Conservation (phyloP, 2,888 invertebrate species). For the Germaria angustata region DNA sequence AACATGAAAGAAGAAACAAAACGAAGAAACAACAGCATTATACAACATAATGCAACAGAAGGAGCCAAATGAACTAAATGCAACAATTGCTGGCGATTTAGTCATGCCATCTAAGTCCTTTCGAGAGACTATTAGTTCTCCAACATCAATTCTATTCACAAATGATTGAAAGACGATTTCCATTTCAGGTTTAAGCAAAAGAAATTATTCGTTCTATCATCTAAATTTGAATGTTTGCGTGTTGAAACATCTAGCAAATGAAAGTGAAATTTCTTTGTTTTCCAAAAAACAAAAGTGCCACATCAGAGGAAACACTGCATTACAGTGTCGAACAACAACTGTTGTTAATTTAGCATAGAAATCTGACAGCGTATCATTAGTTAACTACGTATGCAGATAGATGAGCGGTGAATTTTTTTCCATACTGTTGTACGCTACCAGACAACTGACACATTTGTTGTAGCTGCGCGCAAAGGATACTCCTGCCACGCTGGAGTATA, state of each 20-base stretch:
- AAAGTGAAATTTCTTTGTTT: constrained; percentile 37
- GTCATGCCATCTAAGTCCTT: constrained; percentile 8
- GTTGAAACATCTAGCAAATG: not conserved
- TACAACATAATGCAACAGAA: constrained; percentile 10
- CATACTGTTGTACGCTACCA: constrained; percentile 18
- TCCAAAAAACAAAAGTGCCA: not conserved
- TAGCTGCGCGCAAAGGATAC: not conserved
- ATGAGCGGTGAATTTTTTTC: constrained; percentile 17
- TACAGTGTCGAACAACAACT: constrained; percentile 52
- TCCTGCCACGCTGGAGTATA: not conserved
- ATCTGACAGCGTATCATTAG: constrained; percentile 57
- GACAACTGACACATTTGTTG: constrained; percentile 56
- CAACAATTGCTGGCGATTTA: constrained; percentile 33
- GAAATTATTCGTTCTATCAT: not conserved
- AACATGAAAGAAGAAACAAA: not conserved
- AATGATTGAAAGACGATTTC: constrained; percentile 41
- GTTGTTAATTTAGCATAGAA: constrained; percentile 54
- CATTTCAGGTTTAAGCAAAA: not conserved
- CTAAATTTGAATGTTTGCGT: not conserved
- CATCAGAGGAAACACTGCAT: not conserved
- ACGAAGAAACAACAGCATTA: not conserved
- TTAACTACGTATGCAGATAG: not conserved
- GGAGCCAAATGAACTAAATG: not conserved
- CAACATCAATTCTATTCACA: not conserved
- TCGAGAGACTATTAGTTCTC: not conserved